phyloP scores from a whole-genome alignment of 2,113 vertebrate genomes.

The Ornithorhynchus anatinus region DNA sequence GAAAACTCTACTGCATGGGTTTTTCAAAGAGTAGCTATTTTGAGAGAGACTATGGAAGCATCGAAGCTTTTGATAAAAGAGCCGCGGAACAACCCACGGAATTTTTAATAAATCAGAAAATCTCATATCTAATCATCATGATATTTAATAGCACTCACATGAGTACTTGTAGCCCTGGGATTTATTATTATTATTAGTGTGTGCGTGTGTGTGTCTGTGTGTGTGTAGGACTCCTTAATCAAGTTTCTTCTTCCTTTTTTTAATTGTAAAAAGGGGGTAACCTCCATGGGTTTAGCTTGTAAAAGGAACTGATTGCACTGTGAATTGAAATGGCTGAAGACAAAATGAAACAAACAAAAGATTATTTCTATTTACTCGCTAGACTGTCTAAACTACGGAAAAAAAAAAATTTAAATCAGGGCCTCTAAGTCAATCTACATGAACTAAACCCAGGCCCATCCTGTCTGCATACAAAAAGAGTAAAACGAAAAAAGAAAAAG shows the following conservation, averaged over 20 bases:
- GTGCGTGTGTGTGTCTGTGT: too few relatives aligned
- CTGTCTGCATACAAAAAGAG: not conserved
- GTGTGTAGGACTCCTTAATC: not conserved
- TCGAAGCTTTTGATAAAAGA: too few relatives aligned
- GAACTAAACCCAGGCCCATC: not conserved
- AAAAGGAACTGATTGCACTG: slow-evolving; percentile 7
- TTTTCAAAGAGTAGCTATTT: too few relatives aligned
- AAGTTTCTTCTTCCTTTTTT: not conserved
- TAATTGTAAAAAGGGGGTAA: not conserved
- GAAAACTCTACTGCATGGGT: too few relatives aligned
- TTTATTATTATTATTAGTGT: too few relatives aligned
- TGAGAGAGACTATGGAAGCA: too few relatives aligned
- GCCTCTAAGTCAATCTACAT: fast-evolving
- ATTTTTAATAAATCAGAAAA: too few relatives aligned
- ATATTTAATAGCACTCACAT: too few relatives aligned
- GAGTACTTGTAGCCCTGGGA: too few relatives aligned
- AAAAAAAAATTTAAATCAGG: not conserved
- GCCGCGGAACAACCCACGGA: too few relatives aligned
- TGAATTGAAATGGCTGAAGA: not conserved
- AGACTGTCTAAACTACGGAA: not conserved
- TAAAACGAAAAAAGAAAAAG: not conserved
- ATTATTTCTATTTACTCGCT: not conserved
- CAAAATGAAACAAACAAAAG: not conserved
- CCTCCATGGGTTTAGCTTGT: not conserved
- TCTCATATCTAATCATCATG: too few relatives aligned